phyloP scores from a whole-genome alignment of 2,797 vertebrate species.

The Sylvia borin region DNA sequence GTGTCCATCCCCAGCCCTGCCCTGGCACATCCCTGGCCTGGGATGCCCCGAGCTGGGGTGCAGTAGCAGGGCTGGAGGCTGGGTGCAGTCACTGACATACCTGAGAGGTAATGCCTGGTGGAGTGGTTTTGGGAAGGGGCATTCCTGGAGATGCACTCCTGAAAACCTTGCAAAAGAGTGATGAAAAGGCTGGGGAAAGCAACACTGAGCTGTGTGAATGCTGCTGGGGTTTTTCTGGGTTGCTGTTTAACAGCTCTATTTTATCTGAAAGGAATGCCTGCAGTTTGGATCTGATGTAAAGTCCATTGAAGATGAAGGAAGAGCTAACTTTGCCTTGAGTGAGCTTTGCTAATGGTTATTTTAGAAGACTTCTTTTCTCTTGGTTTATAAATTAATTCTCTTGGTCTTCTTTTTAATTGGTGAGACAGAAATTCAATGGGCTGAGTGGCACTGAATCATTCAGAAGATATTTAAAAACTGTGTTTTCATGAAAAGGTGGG shows the following conservation, averaged over 20 bases:
- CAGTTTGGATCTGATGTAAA: background rate
- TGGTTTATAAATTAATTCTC: slow-evolving; percentile 5
- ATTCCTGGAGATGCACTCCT: background rate
- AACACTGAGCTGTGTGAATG: background rate
- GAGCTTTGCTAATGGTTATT: background rate
- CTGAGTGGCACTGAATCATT: slow-evolving; percentile 22
- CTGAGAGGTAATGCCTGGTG: background rate
- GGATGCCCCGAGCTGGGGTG: background rate
- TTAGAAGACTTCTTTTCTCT: background rate
- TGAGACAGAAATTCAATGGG: background rate
- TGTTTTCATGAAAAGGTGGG: background rate
- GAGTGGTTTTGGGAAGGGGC: background rate
- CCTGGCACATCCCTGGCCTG: background rate
- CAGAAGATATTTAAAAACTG: background rate
- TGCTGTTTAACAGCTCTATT: background rate
- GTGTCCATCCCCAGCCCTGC: background rate
- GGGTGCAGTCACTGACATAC: accelerated
- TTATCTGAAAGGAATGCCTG: background rate
- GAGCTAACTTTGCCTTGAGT: background rate
- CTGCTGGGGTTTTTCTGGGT: background rate
- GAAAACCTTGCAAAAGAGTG: background rate
- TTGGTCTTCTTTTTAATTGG: slow-evolving; percentile 19
- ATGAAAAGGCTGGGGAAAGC: background rate
- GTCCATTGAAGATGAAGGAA: background rate
- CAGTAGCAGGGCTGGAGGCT: background rate